These are phyloP conservation scores for Pangasius larnaudii DNA, from an alignment of 2,797 vertebrate genomes.

Conservation along the genomic window DNA sequence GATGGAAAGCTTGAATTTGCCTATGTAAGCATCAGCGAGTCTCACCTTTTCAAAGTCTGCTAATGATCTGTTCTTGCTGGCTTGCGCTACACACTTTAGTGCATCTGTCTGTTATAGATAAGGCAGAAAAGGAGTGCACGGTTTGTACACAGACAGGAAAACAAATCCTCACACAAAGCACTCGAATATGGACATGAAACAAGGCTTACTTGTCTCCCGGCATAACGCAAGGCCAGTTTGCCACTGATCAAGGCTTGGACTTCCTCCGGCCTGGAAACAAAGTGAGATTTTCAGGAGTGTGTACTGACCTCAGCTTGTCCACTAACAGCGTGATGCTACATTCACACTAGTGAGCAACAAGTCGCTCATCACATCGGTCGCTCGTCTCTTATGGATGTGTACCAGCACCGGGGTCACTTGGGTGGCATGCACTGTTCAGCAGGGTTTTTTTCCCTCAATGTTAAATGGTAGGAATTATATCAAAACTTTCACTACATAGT, in stretches of 20 bases:
- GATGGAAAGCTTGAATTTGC: neutral
- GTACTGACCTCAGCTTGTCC: neutral
- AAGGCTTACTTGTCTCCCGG: conserved; percentile 89
- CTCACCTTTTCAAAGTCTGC: conserved; percentile 97
- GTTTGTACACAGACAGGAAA: neutral
- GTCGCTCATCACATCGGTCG: neutral
- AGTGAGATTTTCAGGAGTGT: conserved; percentile 9
- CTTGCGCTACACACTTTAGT: conserved; percentile 93
- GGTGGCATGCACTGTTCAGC: neutral
- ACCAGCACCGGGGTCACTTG: no score
- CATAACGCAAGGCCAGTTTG: conserved; percentile 93
- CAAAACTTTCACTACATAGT: neutral
- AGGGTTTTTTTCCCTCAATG: neutral
- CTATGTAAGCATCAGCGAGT: neutral
- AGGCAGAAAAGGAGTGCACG: neutral
- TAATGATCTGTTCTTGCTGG: conserved; percentile 97
- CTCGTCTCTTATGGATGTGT: neutral
- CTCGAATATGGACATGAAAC: neutral
- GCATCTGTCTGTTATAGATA: conserved; percentile 86
- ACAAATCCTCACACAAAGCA: neutral
- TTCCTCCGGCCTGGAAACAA: conserved; percentile 87
- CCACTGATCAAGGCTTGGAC: conserved; percentile 93
- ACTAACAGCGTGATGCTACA: neutral
- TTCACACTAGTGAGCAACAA: neutral
- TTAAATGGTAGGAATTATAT: neutral